Conservation (phyloP, 2,888 invertebrate species). For the Sinodicranocentrus sp. region DNA sequence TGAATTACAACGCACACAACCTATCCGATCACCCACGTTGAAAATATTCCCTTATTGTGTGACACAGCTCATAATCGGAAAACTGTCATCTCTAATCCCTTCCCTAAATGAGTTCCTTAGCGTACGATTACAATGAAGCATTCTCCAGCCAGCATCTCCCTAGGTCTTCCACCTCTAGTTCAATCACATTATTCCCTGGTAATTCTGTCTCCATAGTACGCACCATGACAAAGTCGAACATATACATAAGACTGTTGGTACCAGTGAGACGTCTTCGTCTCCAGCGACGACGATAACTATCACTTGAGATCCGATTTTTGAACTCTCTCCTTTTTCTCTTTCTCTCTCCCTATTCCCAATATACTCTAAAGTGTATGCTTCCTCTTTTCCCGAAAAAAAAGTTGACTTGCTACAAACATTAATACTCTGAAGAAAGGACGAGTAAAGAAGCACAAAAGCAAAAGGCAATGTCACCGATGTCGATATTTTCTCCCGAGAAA, state of each 20-base stretch:
- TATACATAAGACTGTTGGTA: too few relatives aligned
- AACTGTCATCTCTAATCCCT: conserved; percentile 71
- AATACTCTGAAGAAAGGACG: conserved; percentile 12
- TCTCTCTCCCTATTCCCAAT: neutral
- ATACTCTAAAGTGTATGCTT: neutral
- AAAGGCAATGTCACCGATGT: conserved; percentile 59
- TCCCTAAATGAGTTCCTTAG: conserved; percentile 73
- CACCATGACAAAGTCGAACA: too few relatives aligned
- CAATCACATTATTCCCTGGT: conserved; percentile 51
- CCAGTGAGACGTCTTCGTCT: too few relatives aligned
- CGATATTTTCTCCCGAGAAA: conserved; percentile 48
- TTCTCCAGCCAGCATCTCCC: too few relatives aligned
- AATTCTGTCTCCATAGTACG: too few relatives aligned
- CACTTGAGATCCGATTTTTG: conserved; percentile 1
- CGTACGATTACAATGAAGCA: conserved; percentile 65
- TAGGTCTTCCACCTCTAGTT: conserved; percentile 1
- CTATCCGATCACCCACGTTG: too few relatives aligned
- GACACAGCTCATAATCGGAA: too few relatives aligned
- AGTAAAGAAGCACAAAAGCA: conserved; percentile 18
- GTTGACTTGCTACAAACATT: neutral
- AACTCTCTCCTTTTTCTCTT: neutral
- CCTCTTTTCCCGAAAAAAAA: too few relatives aligned
- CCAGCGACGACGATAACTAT: conserved; percentile 4
- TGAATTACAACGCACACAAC: too few relatives aligned
- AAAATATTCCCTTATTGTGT: too few relatives aligned